These are phyloP conservation scores for Coecobrya sp. DNA, from an alignment of 2,888 invertebrate species.

Conservation along the genomic window DNA sequence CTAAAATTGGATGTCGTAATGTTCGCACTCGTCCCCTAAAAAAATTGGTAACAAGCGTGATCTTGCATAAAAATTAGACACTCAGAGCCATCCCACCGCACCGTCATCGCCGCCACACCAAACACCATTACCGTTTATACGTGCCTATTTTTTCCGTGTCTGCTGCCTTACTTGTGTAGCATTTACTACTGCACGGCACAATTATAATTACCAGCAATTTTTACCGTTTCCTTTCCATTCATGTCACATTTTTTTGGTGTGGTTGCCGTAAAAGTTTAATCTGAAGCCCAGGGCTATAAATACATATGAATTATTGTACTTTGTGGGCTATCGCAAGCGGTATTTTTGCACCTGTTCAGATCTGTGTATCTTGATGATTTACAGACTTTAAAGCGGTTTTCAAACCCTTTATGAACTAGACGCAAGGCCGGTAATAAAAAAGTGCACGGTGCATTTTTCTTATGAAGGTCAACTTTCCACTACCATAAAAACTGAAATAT, in stretches of 20 bases:
- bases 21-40: conserved; percentile 28
- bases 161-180: too few species aligned
- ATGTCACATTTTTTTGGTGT: not conserved
- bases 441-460: not conserved
- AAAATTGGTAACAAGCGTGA: conserved; percentile 53
- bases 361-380: not conserved
- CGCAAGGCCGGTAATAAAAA: conserved; percentile 2
- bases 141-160: too few species aligned
- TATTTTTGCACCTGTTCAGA: not conserved
- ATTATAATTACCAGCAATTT: conserved; percentile 11
- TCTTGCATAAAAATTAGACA: conserved; percentile 43
- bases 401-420: not conserved
- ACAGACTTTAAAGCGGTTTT: not conserved
- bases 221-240: conserved; percentile 26
- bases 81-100: not conserved
- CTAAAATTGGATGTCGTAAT: conserved; percentile 44
- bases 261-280: not conserved
- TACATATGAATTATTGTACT: not conserved
- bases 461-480: conserved; percentile 35
- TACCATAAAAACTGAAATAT: conserved; percentile 3
- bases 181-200: not conserved
- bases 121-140: not conserved
- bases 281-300: not conserved
- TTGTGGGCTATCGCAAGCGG: not conserved
- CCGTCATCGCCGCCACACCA: not conserved